These are phyloP conservation scores for Denticeps clupeoides DNA, from an alignment of 2,797 vertebrate species.

Conservation along the genomic window DNA sequence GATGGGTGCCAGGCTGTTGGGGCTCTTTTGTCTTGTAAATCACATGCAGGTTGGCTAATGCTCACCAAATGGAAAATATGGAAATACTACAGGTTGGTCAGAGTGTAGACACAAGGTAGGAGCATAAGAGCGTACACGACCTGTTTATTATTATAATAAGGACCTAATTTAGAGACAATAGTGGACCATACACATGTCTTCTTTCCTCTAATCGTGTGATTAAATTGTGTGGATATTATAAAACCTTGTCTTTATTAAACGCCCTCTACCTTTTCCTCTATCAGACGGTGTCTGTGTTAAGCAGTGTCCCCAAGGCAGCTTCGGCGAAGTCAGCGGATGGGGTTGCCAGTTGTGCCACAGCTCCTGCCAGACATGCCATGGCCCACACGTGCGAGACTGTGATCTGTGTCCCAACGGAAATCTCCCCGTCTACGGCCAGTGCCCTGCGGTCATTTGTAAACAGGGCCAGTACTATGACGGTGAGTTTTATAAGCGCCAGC, in stretches of 20 bases:
- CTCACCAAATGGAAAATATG: too few species aligned
- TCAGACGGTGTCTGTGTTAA: constrained; percentile 57
- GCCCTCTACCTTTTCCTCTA: neutral
- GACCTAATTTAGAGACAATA: too few species aligned
- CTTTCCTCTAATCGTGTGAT: constrained; percentile 1
- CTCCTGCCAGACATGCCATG: constrained; percentile 57
- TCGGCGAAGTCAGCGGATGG: constrained; percentile 53
- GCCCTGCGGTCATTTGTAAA: constrained; percentile 52
- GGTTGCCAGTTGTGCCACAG: constrained; percentile 60
- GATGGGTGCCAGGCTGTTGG: neutral
- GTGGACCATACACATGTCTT: too few species aligned
- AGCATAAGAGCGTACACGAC: too few species aligned
- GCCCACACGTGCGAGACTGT: constrained; percentile 52
- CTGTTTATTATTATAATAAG: too few species aligned
- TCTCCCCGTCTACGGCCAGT: constrained; percentile 53
- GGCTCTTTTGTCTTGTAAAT: too few species aligned
- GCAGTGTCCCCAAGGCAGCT: constrained; percentile 55
- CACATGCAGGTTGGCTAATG: too few species aligned
- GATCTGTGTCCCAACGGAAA: constrained; percentile 51
- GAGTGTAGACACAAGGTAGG: too few species aligned
- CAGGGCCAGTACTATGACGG: constrained; percentile 59
- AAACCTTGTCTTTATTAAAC: neutral
- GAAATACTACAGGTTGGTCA: too few species aligned
- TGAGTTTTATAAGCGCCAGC: constrained; percentile 40
- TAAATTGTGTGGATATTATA: neutral